Base-by-base conservation (phyloP, 2,797 vertebrate species). In the Phataginus tricuspis region DNA sequence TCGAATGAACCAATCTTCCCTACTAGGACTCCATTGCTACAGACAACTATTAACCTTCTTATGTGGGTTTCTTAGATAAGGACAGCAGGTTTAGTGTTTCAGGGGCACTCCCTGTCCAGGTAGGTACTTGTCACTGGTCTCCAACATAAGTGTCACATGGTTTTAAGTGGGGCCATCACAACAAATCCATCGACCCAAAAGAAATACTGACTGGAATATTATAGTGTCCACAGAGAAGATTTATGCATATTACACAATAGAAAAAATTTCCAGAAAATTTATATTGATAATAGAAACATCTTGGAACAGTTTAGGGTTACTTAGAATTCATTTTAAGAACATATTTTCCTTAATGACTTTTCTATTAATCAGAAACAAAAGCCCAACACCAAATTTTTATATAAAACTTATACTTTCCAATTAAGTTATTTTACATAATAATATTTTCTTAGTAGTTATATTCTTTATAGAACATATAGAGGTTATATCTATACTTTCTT, bases 231-330 rank as follows among this genome's bases (percentile, higher is more conserved):
- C 64, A 69, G 91, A 11, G 14, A 94, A 96, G 88, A 96, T 8
- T 2, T 80, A 87, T 86, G 21, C 0, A 0, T 90, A 57, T 55
- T 75, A 96, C 14, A 93, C 78, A 94, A 95, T 2, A 94, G 84
- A 29, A 87, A 97, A 64, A 53, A 88, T 96, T 96, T 72, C 83
- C 72, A 96, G 37, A 77, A 95, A 83, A 79, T 95, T 86, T 10
- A 71, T 79, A 51, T 27, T 77, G 4, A 34, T 96, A 42, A 83
- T 77, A 95, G 66, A 14, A 96, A 93, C 69, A 51, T 97, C 96
- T 97, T 94, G 97, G 88, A 97, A 93, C 0, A 3, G 7, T 77
- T 57, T 83, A 82, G 59, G 55, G 23, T 92, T 72, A 55, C 64
- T 78, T 71, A 95, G 95, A 97, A 96, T 87, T 68, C 72, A 68